Base-by-base conservation (phyloP, 2,888 invertebrate genomes). In the Oscheius sp. region DNA sequence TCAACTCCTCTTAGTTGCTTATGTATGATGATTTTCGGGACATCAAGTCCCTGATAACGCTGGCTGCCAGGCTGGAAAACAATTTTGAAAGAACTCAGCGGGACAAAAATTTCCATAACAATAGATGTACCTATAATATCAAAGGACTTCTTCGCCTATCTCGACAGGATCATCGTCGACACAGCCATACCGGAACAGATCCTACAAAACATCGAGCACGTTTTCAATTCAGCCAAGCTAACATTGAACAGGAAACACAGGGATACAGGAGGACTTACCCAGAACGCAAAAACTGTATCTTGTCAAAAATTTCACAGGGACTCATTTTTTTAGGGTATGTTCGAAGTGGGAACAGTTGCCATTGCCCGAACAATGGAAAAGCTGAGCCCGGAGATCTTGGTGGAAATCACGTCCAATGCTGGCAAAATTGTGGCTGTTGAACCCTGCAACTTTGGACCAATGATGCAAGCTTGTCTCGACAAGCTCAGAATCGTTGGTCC, bases 401-500 rank as follows among this genome's bases (percentile, higher is more conserved):
- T 33, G 9, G 33, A 57, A 29, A 57, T 57, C 7, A 33, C 29
- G 21, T 10, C 32, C 29, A 57, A 33, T 29, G 57, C 33, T 57
- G 57, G 57, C 9, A 33, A 57, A 10, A 33, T 57, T 29, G 33
- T 57, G 29, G 29, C 57, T 2, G 33, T 57, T 29, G 57, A 57
- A 33, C 1, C 57, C n/a, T 33, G 9, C 32, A 29, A 33, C 7
- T 57, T 29, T 57, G 29, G 37, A 33, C 35, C n/a, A 2, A 60
- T 60, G 5, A 60, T 60, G 2, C 13, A 60, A n/a, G 13, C 60
- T 2, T 60, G 60, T 37, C 11, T 60, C 2, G n/a, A 60, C 11
- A 60, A 60, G 37, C 60, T 60, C 11, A 33, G 37, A 11, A 33
- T 60, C 35, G n/a, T 60, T n/a, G 60, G 60, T 13, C 60, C 60